These are phyloP conservation scores for Drosophila pseudotalamancana DNA, from an alignment of 2,888 invertebrate species.

Conservation along the genomic window DNA sequence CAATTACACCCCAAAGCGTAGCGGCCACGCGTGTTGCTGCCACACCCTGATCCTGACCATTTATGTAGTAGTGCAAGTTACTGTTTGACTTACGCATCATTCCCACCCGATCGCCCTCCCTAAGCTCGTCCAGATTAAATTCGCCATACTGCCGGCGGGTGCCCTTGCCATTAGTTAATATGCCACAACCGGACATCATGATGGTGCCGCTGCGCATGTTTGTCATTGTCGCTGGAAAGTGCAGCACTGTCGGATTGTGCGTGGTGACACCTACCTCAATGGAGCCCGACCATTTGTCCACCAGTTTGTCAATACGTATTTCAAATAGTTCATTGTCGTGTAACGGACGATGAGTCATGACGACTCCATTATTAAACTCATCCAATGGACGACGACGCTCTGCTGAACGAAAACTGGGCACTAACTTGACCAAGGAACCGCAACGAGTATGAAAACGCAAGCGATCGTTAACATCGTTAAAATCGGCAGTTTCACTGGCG, in stretches of 20 bases:
- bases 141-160: slow-evolving; percentile 96
- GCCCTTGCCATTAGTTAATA: slow-evolving; percentile 97
- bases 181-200: slow-evolving; percentile 99
- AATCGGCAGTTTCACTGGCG: slow-evolving; percentile 49
- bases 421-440: slow-evolving; percentile 93
- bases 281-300: slow-evolving; percentile 94
- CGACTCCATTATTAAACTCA: slow-evolving; percentile 98
- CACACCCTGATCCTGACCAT: slow-evolving; percentile 96
- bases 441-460: slow-evolving; percentile 94
- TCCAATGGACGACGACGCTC: slow-evolving; percentile 94
- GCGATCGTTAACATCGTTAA: slow-evolving; percentile 86
- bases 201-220: slow-evolving; percentile 96
- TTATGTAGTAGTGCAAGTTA: slow-evolving; percentile 96
- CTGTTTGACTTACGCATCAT: slow-evolving; percentile 94
- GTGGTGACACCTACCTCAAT: slow-evolving; percentile 94
- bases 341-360: slow-evolving; percentile 96
- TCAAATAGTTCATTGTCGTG: slow-evolving; percentile 96
- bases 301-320: slow-evolving; percentile 95
- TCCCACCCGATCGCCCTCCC: slow-evolving; percentile 96
- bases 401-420: slow-evolving; percentile 92
- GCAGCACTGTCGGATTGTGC: slow-evolving; percentile 94
- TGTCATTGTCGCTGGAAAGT: slow-evolving; percentile 98
- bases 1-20: slow-evolving; percentile 96
- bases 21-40: slow-evolving; percentile 92
- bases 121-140: slow-evolving; percentile 96